Evolutionary conservation across 2,797 vertebrate genomes (phyloP).

Genomic region (Rhynchotus rufescens): DNA sequence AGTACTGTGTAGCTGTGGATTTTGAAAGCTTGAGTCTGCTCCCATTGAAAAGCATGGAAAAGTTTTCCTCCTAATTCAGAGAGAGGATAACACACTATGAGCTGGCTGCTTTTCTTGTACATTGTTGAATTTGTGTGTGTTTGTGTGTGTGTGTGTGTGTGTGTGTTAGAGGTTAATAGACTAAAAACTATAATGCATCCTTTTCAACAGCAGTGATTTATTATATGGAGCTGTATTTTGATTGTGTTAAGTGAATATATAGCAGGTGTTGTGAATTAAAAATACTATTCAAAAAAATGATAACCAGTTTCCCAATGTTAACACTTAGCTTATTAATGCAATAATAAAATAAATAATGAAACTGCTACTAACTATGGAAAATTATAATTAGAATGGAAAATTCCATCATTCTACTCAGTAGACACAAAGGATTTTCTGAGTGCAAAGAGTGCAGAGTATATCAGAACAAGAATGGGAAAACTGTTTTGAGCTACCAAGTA

Average conservation of each 20-base stretch:
- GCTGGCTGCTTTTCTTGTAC: neutral
- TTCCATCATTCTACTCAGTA: constrained; percentile 44
- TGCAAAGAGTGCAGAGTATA: constrained; percentile 33
- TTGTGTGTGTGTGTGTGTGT: neutral
- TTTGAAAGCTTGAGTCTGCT: constrained; percentile 50
- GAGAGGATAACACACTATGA: constrained; percentile 19
- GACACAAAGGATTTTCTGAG: constrained; percentile 69
- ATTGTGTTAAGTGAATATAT: constrained; percentile 7
- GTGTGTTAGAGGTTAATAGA: neutral
- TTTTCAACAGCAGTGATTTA: neutral
- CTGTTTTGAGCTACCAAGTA: constrained; percentile 60
- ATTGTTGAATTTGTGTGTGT: neutral
- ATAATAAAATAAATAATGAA: constrained; percentile 62
- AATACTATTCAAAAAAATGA: constrained; percentile 40
- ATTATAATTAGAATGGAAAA: constrained; percentile 69
- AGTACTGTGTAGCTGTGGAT: constrained; percentile 32
- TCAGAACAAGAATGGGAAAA: constrained; percentile 62
- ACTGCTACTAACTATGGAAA: constrained; percentile 57
- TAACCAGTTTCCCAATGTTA: constrained; percentile 54
- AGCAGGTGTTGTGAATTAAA: constrained; percentile 24
- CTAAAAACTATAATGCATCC: constrained; percentile 29
- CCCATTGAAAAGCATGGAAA: constrained; percentile 36
- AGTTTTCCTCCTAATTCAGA: constrained; percentile 22
- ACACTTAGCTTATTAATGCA: neutral
- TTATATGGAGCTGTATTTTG: constrained; percentile 2